Evolutionary conservation across 2,797 vertebrate species (phyloP).

Genomic region (Brotula barbata): DNA sequence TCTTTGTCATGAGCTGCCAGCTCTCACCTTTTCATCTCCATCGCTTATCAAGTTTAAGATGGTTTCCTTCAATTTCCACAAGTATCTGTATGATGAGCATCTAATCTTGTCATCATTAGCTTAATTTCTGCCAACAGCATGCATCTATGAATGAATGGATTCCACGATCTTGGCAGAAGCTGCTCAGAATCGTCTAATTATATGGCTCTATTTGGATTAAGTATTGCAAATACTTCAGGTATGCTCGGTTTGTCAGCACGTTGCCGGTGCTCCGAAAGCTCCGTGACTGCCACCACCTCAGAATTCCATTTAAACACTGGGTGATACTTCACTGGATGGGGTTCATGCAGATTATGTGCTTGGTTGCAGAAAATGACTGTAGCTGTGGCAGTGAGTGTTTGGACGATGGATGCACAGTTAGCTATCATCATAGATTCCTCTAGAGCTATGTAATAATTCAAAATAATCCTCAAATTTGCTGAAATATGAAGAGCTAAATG

Average conservation of each 20-base stretch:
- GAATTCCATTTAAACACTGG: neutral
- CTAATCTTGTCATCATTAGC: conserved; percentile 45
- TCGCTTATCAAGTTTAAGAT: conserved; percentile 35
- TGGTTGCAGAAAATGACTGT: conserved; percentile 5
- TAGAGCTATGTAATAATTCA: neutral
- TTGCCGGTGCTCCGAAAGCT: conserved; percentile 2
- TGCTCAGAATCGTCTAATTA: conserved; percentile 19
- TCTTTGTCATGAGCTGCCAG: conserved; percentile 43
- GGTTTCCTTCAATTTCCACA: conserved; percentile 39
- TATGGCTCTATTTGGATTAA: conserved; percentile 4
- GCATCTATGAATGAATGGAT: conserved; percentile 36
- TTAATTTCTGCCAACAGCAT: conserved; percentile 36
- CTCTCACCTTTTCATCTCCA: conserved; percentile 30
- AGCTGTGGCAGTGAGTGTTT: neutral
- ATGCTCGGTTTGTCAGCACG: conserved; percentile 2
- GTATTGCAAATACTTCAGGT: conserved; percentile 1
- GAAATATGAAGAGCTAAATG: neutral
- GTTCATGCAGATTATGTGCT: neutral
- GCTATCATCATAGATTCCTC: neutral
- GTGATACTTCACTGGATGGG: neutral
- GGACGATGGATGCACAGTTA: conserved; percentile 14
- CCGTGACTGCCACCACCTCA: neutral
- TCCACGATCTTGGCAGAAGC: conserved; percentile 25
- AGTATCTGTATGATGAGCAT: conserved; percentile 37
- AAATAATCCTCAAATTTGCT: neutral